These are phyloP conservation scores for Heliornis fulica DNA, from an alignment of 2,113 vertebrate genomes.

Conservation along the genomic window DNA sequence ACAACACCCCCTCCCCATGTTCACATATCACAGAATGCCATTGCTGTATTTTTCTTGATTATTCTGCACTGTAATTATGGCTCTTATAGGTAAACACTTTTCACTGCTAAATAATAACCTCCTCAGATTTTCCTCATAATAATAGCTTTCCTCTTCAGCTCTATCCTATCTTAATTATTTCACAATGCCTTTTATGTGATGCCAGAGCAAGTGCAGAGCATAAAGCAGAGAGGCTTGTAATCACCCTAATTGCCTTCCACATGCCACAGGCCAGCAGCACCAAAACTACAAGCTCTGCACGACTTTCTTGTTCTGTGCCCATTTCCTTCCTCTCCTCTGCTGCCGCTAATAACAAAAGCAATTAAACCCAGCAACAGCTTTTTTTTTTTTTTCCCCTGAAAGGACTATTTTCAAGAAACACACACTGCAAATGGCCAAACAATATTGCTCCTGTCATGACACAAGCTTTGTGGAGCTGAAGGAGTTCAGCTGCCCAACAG, in stretches of 20 bases:
- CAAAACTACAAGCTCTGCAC: background rate
- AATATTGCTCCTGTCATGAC: background rate
- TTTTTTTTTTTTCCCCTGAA: background rate
- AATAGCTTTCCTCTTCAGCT: background rate
- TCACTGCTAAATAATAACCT: background rate
- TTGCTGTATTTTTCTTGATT: background rate
- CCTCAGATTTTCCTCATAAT: background rate
- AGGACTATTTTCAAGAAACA: background rate
- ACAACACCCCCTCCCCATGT: no score
- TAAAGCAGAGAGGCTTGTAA: background rate
- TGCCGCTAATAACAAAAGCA: background rate
- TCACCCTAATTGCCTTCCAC: conserved; percentile 3
- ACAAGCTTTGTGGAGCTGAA: background rate
- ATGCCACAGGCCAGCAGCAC: background rate
- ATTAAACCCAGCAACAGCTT: background rate
- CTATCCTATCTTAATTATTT: background rate
- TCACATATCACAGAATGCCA: background rate
- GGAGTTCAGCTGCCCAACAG: background rate
- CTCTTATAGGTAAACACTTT: background rate
- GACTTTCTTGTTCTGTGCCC: background rate
- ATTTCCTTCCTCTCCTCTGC: background rate
- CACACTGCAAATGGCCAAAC: background rate
- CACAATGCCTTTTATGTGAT: background rate
- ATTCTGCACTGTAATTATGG: background rate
- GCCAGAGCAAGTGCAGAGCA: background rate